These are phyloP conservation scores for Drosophila subsilvestris DNA, from an alignment of 2,888 invertebrate genomes.

Conservation along the genomic window DNA sequence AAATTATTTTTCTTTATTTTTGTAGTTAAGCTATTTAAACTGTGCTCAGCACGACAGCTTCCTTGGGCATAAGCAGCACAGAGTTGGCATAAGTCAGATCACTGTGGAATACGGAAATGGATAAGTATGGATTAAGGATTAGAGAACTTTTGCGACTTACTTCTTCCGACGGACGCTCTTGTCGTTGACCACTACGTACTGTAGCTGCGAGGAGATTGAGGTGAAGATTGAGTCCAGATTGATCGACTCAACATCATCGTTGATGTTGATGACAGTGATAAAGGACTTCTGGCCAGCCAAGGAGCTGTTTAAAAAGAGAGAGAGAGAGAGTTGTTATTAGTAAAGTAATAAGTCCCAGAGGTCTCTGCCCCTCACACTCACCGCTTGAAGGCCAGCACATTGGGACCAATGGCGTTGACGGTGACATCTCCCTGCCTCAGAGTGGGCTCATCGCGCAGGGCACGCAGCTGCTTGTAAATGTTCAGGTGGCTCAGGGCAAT, in stretches of 20 bases:
- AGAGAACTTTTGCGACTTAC: constrained; percentile 46
- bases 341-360: rapidly evolving
- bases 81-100: constrained; percentile 69
- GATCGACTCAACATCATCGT: constrained; percentile 78
- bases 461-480: constrained; percentile 86
- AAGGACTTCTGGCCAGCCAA: constrained; percentile 75
- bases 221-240: constrained; percentile 80
- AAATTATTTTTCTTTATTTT: constrained; percentile 11
- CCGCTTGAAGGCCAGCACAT: constrained; percentile 85
- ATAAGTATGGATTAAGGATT: not conserved
- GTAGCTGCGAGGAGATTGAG: constrained; percentile 59
- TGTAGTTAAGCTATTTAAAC: constrained; percentile 37
- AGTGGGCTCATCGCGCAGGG: constrained; percentile 84
- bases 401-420: constrained; percentile 78
- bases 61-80: constrained; percentile 78
- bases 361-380: constrained; percentile 42
- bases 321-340: rapidly evolving
- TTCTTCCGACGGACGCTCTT: constrained; percentile 75
- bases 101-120: constrained; percentile 36
- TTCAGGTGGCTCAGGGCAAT: constrained; percentile 86
- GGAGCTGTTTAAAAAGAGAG: constrained; percentile 50
- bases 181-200: constrained; percentile 77
- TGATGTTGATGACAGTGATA: constrained; percentile 85
- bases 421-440: constrained; percentile 86
- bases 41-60: constrained; percentile 77